Conservation (phyloP, 2,888 invertebrate species). For the Chloroclysta siterata region DNA sequence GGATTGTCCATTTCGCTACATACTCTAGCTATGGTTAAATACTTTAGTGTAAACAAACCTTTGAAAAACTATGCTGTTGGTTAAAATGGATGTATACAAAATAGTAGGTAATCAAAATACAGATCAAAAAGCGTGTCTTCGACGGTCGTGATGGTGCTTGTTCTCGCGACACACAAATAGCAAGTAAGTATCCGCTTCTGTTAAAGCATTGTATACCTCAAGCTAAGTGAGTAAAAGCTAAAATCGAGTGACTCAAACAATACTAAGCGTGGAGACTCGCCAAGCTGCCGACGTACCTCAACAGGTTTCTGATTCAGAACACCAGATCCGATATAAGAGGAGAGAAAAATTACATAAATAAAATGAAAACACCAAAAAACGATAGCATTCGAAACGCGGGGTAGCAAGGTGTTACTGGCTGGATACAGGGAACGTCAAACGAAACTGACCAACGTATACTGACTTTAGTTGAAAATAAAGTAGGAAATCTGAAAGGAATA, state of each 20-base stretch:
- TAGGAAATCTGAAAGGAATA: conserved; percentile 32
- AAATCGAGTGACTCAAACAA: conserved; percentile 65
- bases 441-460: conserved; percentile 30
- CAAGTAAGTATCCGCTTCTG: conserved; percentile 24
- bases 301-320: conserved; percentile 77
- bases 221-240: conserved; percentile 71
- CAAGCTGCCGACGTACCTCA: conserved; percentile 82
- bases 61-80: conserved; percentile 14
- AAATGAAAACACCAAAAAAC: conserved; percentile 21
- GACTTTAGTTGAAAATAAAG: conserved; percentile 29
- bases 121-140: conserved; percentile 42
- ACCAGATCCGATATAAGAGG: conserved; percentile 77
- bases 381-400: conserved; percentile 6
- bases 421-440: conserved; percentile 29
- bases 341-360: conserved; percentile 60
- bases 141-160: conserved; percentile 39
- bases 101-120: conserved; percentile 17
- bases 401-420: conserved; percentile 20
- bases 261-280: conserved; percentile 67
- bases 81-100: conserved; percentile 5
- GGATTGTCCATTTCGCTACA: conserved; percentile 12
- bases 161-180: conserved; percentile 40
- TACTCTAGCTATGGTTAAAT: conserved; percentile 16
- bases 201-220: conserved; percentile 62
- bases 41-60: conserved; percentile 16